Percentiles rank a stretch among this genome's conserved stretches.
Evolutionary conservation across 2,113 vertebrate species (phyloP).

Genomic region (Hippocampus barbouri): DNA sequence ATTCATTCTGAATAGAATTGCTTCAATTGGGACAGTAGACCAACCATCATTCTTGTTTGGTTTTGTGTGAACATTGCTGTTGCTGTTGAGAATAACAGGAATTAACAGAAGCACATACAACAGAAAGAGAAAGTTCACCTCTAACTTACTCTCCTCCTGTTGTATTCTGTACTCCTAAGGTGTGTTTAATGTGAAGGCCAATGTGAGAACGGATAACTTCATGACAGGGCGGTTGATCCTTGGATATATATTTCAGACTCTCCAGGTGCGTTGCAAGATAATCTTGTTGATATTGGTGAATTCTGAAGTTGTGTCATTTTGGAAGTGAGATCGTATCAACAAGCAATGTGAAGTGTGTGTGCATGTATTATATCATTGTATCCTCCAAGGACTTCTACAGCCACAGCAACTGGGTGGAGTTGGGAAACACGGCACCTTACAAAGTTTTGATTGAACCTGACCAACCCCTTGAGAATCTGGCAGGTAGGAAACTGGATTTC

Average conservation of each 20-base stretch:
- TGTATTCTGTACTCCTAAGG: slow-evolving; percentile 25
- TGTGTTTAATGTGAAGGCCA: slow-evolving; percentile 46
- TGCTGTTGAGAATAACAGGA: too few species aligned
- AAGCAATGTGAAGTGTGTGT: not conserved
- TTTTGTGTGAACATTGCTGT: too few species aligned
- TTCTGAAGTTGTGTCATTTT: not conserved
- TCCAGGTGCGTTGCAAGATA: slow-evolving; percentile 49
- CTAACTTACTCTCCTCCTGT: not conserved
- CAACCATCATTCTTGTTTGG: too few species aligned
- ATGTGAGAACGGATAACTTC: slow-evolving; percentile 43
- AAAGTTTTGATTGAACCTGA: slow-evolving; percentile 50
- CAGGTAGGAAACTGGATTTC: slow-evolving; percentile 38
- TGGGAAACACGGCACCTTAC: slow-evolving; percentile 50
- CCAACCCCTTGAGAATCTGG: slow-evolving; percentile 49
- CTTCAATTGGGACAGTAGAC: too few species aligned
- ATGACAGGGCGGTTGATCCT: slow-evolving; percentile 25
- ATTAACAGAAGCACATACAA: too few species aligned
- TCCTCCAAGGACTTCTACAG: slow-evolving; percentile 65
- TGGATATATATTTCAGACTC: slow-evolving; percentile 55
- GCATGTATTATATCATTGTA: not conserved
- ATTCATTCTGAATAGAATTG: too few species aligned
- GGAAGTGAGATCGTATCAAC: not conserved
- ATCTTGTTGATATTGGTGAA: not conserved
- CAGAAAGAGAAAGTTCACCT: not conserved
- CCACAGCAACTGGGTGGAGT: slow-evolving; percentile 70